phyloP scores from a whole-genome alignment of 2,888 invertebrate genomes.

The Margaritifera margaritifera region DNA sequence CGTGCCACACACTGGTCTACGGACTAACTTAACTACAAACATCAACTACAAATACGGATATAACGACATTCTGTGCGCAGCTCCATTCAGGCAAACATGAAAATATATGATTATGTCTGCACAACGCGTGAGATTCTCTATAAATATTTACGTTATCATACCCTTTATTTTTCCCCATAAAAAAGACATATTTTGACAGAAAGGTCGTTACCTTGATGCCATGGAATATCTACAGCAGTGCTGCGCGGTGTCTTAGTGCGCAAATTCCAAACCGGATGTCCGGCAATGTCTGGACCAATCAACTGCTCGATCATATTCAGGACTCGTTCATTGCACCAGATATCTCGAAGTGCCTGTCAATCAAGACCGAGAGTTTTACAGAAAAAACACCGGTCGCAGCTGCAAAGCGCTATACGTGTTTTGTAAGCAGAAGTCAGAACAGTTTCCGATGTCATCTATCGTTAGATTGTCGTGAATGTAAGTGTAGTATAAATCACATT shows the following conservation, averaged over 20 bases:
- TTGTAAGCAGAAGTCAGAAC: background rate
- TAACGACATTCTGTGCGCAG: background rate
- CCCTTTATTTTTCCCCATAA: too few species aligned
- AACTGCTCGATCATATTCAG: slow-evolving; percentile 68
- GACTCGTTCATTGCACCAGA: slow-evolving; percentile 64
- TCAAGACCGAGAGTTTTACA: background rate
- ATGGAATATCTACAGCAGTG: slow-evolving; percentile 63
- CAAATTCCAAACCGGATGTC: slow-evolving; percentile 71
- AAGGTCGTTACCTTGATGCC: slow-evolving; percentile 64
- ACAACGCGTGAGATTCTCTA: too few species aligned
- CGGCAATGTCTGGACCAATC: slow-evolving; percentile 67
- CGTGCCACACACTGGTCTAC: too few species aligned
- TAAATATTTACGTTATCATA: too few species aligned
- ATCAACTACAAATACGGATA: too few species aligned
- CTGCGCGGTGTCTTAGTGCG: slow-evolving; percentile 66
- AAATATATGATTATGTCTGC: background rate
- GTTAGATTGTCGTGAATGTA: too few species aligned
- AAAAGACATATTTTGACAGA: too few species aligned
- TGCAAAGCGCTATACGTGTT: background rate
- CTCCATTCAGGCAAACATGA: background rate
- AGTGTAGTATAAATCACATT: too few species aligned
- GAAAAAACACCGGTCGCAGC: background rate
- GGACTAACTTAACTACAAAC: too few species aligned
- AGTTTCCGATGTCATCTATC: too few species aligned
- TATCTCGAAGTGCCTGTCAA: slow-evolving; percentile 56